Evolutionary conservation across 2,888 invertebrate species (phyloP), one percentile per base, ranked within the genome.

Genomic region (Latrodectus hesperus): DNA sequence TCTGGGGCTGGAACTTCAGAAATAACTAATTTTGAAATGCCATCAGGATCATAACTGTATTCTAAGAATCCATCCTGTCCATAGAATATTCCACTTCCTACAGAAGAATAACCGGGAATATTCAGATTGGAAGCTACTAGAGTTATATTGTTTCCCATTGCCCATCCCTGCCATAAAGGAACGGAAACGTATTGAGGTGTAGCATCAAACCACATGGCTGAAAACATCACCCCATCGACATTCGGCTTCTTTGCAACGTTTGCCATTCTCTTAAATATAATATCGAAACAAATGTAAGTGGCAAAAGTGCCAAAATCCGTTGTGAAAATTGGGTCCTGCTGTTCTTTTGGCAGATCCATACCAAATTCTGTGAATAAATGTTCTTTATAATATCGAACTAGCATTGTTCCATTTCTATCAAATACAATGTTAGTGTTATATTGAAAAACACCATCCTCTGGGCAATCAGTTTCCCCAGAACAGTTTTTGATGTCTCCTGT

Each of bases 161-260:
- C 94, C 93, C 95, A 96, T 6, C 94, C 94, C 84, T 95, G 94
- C 91, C 96, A 96, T 6, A 94, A 93, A 91, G 96, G 94, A 0
- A 94, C 93, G 74, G 95, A 87, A 22, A 65, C 26, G 22, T 73
- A 60, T 91, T 95, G 96, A 0, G 97, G 97, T 85, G 96, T 91
- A 91, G 96, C 95, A 0, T 96, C 95, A 90, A 95, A 95, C 97
- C 97, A 97, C 92, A 95, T 95, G 0, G 95, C 94, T 0, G 96
- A 94, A 90, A 94, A 95, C 0, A 95, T 92, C 11, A 96, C 92
- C 90, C 96, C 94, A 17, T 93, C 94, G 0, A 95, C 91, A 0
- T 93, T 93, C 4, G 92, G 90, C 77, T 94, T 93, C 89, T 93
- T 92, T 0, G 94, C 93, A 12, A 94, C 92, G 86, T 94, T 93